Base-by-base conservation (phyloP, 1,140 invertebrate genomes). In the Dendroctonus ponderosae region DNA sequence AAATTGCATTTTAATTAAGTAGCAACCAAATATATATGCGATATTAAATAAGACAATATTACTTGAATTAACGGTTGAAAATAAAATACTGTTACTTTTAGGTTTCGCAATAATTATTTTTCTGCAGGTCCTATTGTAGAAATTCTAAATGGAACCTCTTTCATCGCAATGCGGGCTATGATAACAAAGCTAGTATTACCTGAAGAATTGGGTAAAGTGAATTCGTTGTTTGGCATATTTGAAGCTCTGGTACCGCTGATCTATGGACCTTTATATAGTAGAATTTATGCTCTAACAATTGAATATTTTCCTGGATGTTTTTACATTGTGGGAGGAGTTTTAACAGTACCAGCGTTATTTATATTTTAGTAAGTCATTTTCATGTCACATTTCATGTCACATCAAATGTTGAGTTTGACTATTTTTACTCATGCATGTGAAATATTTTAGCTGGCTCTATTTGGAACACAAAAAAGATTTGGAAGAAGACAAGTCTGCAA, bases 201-300 rank as follows among this genome's bases (percentile, higher is more conserved):
- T 42, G 84, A 87, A 67, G 88, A 90, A 78, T 78, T 89, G 70
- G 88, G 90, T 38, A 91, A 92, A 80, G 87, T 91, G 6, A 91
- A 91, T 73, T 92, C 90, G 0, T 78, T 92, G 43, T 90, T 91
- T 66, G 90, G 90, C 0, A 82, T 91, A 11, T 89, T 86, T n/a
- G 90, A 92, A 77, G 88, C 89, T 0, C 80, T 91, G 63, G 89
- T 90, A 84, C 89, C 90, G 3, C 79, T 92, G 40, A 82, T 91
- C 9, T 91, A 90, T 78, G 88, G 87, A 0, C 90, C 90, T 0
- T 88, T 91, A 85, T 91, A 91, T 72, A 89, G 87, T 40, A 83
- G 84, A 0, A 76, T 91, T 6, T 92, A 91, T 73, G 84, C 84
- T 7, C 80, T 85, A 1, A 92, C 89, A 0, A 82, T 91, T 66